These are phyloP conservation scores for Cryptosula pallasiana DNA, from an alignment of 2,888 invertebrate genomes.

Conservation along the genomic window DNA sequence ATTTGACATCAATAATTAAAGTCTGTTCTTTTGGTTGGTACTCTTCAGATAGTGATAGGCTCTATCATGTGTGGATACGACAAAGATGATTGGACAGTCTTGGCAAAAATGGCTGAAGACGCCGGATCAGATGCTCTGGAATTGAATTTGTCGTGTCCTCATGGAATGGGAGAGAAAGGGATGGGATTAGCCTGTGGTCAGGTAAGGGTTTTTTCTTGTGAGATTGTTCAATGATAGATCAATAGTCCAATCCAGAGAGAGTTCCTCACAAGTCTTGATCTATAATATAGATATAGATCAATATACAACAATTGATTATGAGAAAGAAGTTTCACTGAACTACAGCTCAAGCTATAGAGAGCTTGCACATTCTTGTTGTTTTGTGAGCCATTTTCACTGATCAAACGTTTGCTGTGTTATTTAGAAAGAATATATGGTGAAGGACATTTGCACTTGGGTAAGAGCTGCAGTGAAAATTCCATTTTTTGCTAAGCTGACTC, in stretches of 20 bases:
- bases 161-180: slow-evolving; percentile 96
- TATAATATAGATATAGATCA: no score
- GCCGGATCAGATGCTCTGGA: slow-evolving; percentile 92
- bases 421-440: slow-evolving; percentile 63
- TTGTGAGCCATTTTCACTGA: no score
- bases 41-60: slow-evolving; percentile 83
- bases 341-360: no score
- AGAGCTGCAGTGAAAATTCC: slow-evolving; percentile 79
- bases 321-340: no score
- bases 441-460: slow-evolving; percentile 87
- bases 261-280: no score
- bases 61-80: slow-evolving; percentile 90
- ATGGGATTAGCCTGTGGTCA: slow-evolving; percentile 99
- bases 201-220: no score
- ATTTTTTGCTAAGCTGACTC: slow-evolving; percentile 94
- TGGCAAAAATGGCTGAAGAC: slow-evolving; percentile 67
- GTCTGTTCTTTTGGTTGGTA: no score
- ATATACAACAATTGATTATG: no score
- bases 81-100: slow-evolving; percentile 78
- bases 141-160: slow-evolving; percentile 92
- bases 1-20: no score
- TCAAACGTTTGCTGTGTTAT: slow-evolving; percentile 8
- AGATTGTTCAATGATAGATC: no score
- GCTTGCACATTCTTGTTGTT: no score
- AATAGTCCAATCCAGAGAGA: no score